These are phyloP conservation scores for Athetis lepigone DNA, from an alignment of 2,888 invertebrate species.

Conservation along the genomic window DNA sequence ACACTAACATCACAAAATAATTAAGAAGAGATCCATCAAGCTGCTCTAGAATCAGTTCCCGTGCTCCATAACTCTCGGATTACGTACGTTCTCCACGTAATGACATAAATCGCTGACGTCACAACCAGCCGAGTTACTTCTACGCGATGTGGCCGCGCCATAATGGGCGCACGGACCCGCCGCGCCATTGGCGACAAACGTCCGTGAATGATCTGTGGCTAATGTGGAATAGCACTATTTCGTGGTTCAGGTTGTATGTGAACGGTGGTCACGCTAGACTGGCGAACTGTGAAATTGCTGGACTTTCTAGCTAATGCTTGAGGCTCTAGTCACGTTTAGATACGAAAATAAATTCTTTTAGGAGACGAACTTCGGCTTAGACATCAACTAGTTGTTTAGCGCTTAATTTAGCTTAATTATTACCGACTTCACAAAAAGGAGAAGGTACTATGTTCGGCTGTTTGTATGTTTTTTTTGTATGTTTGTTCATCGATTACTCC, in stretches of 20 bases:
- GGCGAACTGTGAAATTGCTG: not conserved
- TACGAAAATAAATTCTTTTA: too few relatives aligned
- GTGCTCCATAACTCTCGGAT: conserved; percentile 23
- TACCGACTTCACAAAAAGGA: too few relatives aligned
- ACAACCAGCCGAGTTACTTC: conserved; percentile 42
- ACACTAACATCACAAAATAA: conserved; percentile 9
- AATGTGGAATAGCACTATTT: conserved; percentile 23
- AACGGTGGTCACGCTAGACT: not conserved
- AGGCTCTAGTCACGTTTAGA: too few relatives aligned
- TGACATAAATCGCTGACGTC: conserved; percentile 37
- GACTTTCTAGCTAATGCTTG: too few relatives aligned
- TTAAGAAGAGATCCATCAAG: conserved; percentile 22
- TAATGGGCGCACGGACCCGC: conserved; percentile 19
- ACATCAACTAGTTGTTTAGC: too few relatives aligned
- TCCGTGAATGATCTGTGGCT: conserved; percentile 55
- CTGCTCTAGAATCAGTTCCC: conserved; percentile 19
- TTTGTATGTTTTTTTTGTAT: too few relatives aligned
- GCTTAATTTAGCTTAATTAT: too few relatives aligned
- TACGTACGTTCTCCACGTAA: conserved; percentile 35
- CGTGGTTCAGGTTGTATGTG: not conserved
- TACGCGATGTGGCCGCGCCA: conserved; percentile 23
- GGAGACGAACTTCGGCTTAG: too few relatives aligned
- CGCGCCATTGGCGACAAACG: conserved; percentile 39
- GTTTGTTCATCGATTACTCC: too few relatives aligned
- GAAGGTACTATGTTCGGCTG: too few relatives aligned